Evolutionary conservation across 2,888 invertebrate species (phyloP).

Genomic region (Drosophila fungiperda): DNA sequence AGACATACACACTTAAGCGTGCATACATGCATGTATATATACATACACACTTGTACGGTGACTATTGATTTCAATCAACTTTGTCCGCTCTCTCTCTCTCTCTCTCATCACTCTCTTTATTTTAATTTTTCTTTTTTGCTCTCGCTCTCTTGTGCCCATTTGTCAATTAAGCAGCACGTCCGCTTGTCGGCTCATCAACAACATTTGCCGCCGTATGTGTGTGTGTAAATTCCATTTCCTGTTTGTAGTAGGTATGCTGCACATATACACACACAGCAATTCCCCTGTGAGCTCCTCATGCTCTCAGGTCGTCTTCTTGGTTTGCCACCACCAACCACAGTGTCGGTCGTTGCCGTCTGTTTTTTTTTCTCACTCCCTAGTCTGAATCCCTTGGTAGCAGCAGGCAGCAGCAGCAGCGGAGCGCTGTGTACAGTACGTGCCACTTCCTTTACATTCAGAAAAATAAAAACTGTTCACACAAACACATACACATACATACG

Average conservation of each 20-base stretch:
- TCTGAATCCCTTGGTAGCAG: slow-evolving; percentile 63
- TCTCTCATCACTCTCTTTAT: slow-evolving; percentile 27
- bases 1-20: background rate
- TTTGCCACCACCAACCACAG: slow-evolving; percentile 44
- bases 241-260: slow-evolving; percentile 74
- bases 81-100: slow-evolving; percentile 44
- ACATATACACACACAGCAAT: slow-evolving; percentile 30
- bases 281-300: slow-evolving; percentile 20
- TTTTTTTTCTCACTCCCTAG: slow-evolving; percentile 54
- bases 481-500: slow-evolving; percentile 34
- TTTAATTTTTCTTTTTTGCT: slow-evolving; percentile 23
- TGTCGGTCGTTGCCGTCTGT: slow-evolving; percentile 57
- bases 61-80: slow-evolving; percentile 79
- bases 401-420: slow-evolving; percentile 54
- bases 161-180: slow-evolving; percentile 77
- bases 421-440: slow-evolving; percentile 77
- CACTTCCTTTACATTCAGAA: slow-evolving; percentile 80
- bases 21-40: slow-evolving; percentile 17
- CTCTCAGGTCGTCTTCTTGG: slow-evolving; percentile 46
- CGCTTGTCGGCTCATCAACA: slow-evolving; percentile 69
- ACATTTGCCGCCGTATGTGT: slow-evolving; percentile 39
- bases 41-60: slow-evolving; percentile 58
- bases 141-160: slow-evolving; percentile 61
- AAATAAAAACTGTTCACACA: slow-evolving; percentile 73
- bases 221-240: slow-evolving; percentile 79